phyloP scores from a whole-genome alignment of 2,113 vertebrate species.

The Paralichthys olivaceus region DNA sequence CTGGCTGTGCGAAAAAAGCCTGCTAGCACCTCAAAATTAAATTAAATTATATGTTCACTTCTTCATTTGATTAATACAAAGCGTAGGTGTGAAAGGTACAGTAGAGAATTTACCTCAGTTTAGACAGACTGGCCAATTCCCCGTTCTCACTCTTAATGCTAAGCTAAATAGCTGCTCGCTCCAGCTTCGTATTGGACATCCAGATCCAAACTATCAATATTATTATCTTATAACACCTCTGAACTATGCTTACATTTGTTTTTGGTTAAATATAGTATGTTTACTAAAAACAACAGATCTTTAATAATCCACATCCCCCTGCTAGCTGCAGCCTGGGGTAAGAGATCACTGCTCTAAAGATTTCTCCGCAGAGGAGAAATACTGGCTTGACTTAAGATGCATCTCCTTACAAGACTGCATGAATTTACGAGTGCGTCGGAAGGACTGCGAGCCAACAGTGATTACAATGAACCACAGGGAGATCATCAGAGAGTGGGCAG shows the following conservation, averaged over 20 bases:
- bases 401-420: constrained; percentile 46
- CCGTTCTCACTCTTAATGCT: background rate
- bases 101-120: too few species aligned
- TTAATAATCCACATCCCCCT: background rate
- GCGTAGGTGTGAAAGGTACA: too few species aligned
- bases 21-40: too few species aligned
- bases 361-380: background rate
- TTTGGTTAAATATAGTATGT: background rate
- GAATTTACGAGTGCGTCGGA: constrained; percentile 65
- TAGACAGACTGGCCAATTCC: too few species aligned
- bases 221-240: too few species aligned
- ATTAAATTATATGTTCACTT: too few species aligned
- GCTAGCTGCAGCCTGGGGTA: background rate
- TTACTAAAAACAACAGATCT: too few species aligned
- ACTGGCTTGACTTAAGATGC: constrained; percentile 21
- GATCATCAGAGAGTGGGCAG: constrained; percentile 69
- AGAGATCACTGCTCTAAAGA: too few species aligned
- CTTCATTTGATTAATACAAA: too few species aligned
- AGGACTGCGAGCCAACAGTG: constrained; percentile 56
- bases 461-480: constrained; percentile 68
- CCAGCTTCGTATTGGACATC: background rate
- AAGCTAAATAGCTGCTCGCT: background rate
- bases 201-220: background rate
- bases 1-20: too few species aligned
- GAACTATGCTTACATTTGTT: too few species aligned